Evolutionary conservation across 2,113 vertebrate species (phyloP), one percentile per base, ranked within the genome.

Genomic region (Corydoras sp.): DNA sequence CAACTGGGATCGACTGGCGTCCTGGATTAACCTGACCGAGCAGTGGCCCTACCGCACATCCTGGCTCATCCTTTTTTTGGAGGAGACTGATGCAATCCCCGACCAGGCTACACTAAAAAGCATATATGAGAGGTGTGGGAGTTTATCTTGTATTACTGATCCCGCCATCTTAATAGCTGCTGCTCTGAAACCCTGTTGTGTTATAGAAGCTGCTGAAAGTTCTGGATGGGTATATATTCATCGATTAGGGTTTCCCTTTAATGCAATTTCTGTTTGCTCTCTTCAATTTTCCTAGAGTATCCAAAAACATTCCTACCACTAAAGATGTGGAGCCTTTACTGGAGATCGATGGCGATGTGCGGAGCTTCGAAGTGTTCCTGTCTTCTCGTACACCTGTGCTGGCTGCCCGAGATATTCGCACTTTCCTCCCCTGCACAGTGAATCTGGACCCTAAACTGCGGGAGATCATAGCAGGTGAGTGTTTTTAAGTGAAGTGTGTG

Each of bases 21-120:
- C 95, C 6, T 99, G 97, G 97, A 99, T 99, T 88, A 98, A 98
- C 84, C 88, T 99, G 71, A 99, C 97, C 0, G 97, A 99, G 81
- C 95, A 98, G 85, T 99, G 97, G 97, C 97, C 97, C 0, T 99
- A 99, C 72, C 89, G 97, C 24, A 99, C 95, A 0, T 99, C 97
- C 0, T 99, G 97, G 97, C 89, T 98, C 63, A 95, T 99, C 72
- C 75, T 99, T 4, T 95, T 92, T 84, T 84, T 99, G 81, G 97
- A 98, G 77, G 96, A 99, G 84, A 97, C 92, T 0, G 93, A 97
- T 15, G 91, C 89, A 6, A 81, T 98, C 68, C 92, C 94, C 0
- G 97, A 98, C 75, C 94, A 94, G 54, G 85, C 91, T 77, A 92
- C 92, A 0, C 83, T 99, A 29, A 98, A 97, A 85, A 91, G 90